Conservation (phyloP, 2,888 invertebrate species). For the Leptopilina myrica region DNA sequence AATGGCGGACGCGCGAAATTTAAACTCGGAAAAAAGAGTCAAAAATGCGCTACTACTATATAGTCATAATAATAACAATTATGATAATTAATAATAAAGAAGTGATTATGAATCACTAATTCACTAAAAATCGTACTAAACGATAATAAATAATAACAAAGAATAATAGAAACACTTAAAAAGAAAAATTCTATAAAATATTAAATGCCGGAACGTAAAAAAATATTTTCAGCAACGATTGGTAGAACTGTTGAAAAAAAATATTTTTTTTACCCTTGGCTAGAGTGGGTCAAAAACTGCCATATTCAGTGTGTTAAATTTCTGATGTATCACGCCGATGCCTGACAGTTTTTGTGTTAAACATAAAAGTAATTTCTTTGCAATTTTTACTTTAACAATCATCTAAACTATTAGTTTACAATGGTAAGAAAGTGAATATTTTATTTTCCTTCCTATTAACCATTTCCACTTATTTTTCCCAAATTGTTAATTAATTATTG, state of each 20-base stretch:
- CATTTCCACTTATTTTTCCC: neutral
- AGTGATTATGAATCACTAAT: too few species aligned
- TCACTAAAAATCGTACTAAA: too few species aligned
- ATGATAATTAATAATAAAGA: too few species aligned
- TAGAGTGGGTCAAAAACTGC: neutral
- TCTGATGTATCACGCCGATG: conserved; percentile 56
- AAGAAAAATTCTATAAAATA: too few species aligned
- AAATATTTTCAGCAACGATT: neutral
- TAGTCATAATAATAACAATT: too few species aligned
- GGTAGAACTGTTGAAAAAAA: neutral
- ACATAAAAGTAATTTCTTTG: conserved; percentile 25
- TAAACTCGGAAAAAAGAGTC: too few species aligned
- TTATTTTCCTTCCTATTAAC: conserved; percentile 27
- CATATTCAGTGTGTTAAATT: conserved; percentile 42
- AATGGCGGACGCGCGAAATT: too few species aligned
- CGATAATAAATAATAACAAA: too few species aligned
- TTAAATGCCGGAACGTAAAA: too few species aligned
- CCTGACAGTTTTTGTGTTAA: conserved; percentile 48
- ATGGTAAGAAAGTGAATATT: conserved; percentile 46
- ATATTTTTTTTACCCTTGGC: neutral
- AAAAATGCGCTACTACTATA: too few species aligned
- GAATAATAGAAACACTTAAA: too few species aligned
- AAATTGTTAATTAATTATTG: conserved; percentile 35
- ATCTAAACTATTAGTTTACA: conserved; percentile 18
- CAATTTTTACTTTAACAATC: neutral